Evolutionary conservation across 2,113 vertebrate genomes (phyloP), one percentile per base, ranked within the genome.

Genomic region (Tragulus kanchil): DNA sequence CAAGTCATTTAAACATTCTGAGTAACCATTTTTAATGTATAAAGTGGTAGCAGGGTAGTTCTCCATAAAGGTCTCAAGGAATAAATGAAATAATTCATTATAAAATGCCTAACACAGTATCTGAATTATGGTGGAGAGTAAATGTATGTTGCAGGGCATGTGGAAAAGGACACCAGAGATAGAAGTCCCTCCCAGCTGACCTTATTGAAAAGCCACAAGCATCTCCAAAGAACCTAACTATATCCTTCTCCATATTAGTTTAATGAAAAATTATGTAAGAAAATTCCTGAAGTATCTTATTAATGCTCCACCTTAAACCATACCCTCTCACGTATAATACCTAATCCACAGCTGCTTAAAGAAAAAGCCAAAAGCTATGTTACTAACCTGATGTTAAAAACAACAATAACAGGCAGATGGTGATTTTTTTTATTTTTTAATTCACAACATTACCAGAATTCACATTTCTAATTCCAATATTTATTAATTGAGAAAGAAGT

Each of bases 1-100:
- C 59, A 90, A 90, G 56, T 69, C 59, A 85, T 83, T 93, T 78
- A 82, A 86, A 17, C 56, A 96, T 26, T 52, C 42, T 85, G n/a
- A 81, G 21, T 31, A 88, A 95, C 6, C 28, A 89, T 64, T 77
- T 95, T 62, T 14, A 89, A 94, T 52, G 92, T 31, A 13, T 45
- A 94, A 69, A 86, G 48, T 52, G 26, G 13, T 12, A 4, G 17
- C 13, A 6, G 19, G 17, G 50, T 5, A 16, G 10, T 54, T 71
- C 14, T 71, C 28, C 75, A 94, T 62, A 83, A 86, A 78, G 26
- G 8, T 9, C 17, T 78, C 88, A 89, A 92, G 45, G 54, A 85
- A 92, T 59, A 85, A 52, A 69, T 59, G 56, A 58, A 96, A 65
- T 64, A 71, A 90, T 36, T 78, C 48, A 90, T 48, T 58, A 83